Conservation (phyloP, 2,888 invertebrate species). For the Patella caerulea region DNA sequence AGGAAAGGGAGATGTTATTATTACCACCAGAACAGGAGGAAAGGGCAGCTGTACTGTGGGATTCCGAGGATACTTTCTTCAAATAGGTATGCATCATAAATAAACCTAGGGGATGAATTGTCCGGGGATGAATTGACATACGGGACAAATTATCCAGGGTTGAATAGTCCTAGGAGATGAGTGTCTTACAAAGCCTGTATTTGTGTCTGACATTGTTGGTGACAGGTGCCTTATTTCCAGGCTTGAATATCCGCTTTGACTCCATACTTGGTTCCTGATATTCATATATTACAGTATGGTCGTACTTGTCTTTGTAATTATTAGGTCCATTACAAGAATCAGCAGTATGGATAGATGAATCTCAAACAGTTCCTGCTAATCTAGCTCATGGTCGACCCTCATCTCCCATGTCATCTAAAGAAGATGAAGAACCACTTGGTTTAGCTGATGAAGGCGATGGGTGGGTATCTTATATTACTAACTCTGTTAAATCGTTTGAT, state of each 20-base stretch:
- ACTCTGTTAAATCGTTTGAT: not conserved
- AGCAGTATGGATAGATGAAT: slow-evolving; percentile 98
- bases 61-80: slow-evolving; percentile 84
- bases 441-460: slow-evolving; percentile 83
- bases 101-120: too few species aligned
- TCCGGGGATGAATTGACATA: too few species aligned
- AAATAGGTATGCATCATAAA: slow-evolving; percentile 65
- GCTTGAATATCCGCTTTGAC: too few species aligned
- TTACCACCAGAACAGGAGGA: slow-evolving; percentile 75
- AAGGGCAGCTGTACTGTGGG: slow-evolving; percentile 90
- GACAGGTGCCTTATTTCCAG: too few species aligned
- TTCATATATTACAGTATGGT: not conserved
- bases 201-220: too few species aligned
- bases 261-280: too few species aligned
- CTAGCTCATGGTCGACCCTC: slow-evolving; percentile 82
- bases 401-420: slow-evolving; percentile 77
- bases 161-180: too few species aligned
- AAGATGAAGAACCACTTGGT: slow-evolving; percentile 86
- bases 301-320: not conserved
- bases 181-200: too few species aligned
- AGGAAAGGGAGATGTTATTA: slow-evolving; percentile 70
- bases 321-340: slow-evolving; percentile 90
- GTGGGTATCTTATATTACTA: slow-evolving; percentile 21
- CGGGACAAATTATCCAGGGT: too few species aligned
- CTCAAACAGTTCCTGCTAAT: slow-evolving; percentile 84